Conservation (phyloP, 35 echinoderm and acorn worm species). For the Hemicentrotus pulcherrimus region DNA sequence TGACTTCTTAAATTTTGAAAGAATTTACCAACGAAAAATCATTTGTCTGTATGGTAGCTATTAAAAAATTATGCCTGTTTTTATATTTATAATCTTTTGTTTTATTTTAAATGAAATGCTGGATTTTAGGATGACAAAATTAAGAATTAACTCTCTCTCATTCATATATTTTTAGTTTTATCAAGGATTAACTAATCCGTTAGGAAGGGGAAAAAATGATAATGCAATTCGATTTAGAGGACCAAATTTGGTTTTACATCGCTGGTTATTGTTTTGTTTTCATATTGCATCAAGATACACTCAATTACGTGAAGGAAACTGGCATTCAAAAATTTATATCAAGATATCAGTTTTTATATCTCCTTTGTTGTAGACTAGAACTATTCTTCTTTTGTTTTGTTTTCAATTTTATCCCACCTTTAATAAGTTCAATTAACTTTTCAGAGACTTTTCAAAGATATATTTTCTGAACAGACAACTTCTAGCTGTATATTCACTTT, state of each 20-base stretch:
- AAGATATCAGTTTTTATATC: not conserved
- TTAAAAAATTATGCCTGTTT: not conserved
- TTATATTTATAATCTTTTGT: not conserved
- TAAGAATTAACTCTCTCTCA: too few relatives aligned
- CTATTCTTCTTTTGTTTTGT: not conserved
- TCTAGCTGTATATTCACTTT: not conserved
- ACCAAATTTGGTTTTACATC: not conserved
- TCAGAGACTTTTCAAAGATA: not conserved
- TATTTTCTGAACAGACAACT: not conserved
- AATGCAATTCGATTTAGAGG: not conserved
- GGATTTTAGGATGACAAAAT: too few relatives aligned
- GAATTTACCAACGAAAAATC: not conserved
- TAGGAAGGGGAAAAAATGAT: not conserved
- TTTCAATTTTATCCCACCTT: not conserved
- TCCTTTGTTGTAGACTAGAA: not conserved
- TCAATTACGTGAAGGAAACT: not conserved
- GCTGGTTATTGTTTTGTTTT: not conserved
- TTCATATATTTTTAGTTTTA: too few relatives aligned
- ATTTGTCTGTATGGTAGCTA: not conserved
- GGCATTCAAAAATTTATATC: not conserved
- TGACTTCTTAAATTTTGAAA: not conserved
- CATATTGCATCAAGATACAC: too few relatives aligned
- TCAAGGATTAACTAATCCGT: too few relatives aligned
- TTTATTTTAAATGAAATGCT: too few relatives aligned
- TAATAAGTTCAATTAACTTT: not conserved